Conservation (phyloP, 2,888 invertebrate species). For the Callyntrura guangdongensis region DNA sequence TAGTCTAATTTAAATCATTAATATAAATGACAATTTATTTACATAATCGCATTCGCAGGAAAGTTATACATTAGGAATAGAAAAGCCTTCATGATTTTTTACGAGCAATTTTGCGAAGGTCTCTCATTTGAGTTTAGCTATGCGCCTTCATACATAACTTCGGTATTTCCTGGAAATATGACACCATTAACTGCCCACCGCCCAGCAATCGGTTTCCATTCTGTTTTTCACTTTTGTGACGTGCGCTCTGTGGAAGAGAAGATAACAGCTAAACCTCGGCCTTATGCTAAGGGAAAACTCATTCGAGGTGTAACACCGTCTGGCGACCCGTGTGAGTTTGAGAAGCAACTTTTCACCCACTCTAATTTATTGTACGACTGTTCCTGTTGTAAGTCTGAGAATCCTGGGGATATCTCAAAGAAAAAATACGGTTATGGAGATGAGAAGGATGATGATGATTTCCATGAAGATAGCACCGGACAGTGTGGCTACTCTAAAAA, state of each 20-base stretch:
- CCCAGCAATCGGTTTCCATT: conserved; percentile 74
- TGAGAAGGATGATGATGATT: not conserved
- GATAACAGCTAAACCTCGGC: conserved; percentile 39
- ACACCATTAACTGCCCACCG: conserved; percentile 81
- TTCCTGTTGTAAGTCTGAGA: conserved; percentile 37
- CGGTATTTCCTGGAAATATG: conserved; percentile 79
- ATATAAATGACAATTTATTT: not conserved
- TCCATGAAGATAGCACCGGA: not conserved
- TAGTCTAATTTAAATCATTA: not conserved
- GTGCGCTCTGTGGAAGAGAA: conserved; percentile 77
- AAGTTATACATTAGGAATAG: conserved; percentile 77
- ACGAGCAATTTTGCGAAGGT: conserved; percentile 78
- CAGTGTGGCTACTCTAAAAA: conserved; percentile 35
- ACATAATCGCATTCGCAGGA: too few relatives aligned
- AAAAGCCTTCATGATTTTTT: conserved; percentile 80
- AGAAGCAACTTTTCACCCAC: conserved; percentile 29
- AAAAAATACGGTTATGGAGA: not conserved
- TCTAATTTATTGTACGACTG: conserved; percentile 59
- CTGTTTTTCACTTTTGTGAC: conserved; percentile 82
- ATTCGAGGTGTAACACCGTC: not conserved
- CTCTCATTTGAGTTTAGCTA: conserved; percentile 60
- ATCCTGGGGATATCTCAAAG: too few relatives aligned
- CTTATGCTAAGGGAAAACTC: conserved; percentile 24
- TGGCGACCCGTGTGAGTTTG: conserved; percentile 35
- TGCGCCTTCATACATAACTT: conserved; percentile 38